Evolutionary conservation across 2,888 invertebrate species (phyloP).

Genomic region (Gortyna flavago): DNA sequence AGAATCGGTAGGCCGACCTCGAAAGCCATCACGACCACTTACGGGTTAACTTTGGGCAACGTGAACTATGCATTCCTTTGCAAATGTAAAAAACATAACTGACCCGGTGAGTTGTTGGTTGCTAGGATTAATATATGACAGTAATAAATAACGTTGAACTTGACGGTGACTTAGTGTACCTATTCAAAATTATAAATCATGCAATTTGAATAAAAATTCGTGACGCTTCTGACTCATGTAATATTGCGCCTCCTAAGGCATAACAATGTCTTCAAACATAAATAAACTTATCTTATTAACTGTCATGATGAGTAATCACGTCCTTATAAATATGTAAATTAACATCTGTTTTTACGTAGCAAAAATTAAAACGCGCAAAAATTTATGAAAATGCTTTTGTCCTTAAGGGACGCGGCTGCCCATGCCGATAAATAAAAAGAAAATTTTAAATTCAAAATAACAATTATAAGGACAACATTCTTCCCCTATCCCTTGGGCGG

Average conservation of each 20-base stretch:
- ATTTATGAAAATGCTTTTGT: conserved; percentile 63
- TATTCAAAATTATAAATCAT: conserved; percentile 39
- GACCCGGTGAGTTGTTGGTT: conserved; percentile 34
- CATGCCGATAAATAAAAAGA: conserved; percentile 73
- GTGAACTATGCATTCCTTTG: conserved; percentile 73
- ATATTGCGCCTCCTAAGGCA: conserved; percentile 13
- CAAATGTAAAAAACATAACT: conserved; percentile 58
- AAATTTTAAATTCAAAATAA: conserved; percentile 85
- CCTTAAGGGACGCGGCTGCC: conserved; percentile 64
- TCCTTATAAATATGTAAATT: conserved; percentile 63
- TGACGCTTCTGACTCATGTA: conserved; percentile 24
- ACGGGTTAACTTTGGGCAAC: conserved; percentile 80
- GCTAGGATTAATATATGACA: conserved; percentile 27
- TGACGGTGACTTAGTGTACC: conserved; percentile 35
- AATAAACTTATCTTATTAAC: conserved; percentile 57
- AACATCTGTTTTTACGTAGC: conserved; percentile 53
- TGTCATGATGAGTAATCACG: conserved; percentile 55
- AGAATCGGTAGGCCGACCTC: conserved; percentile 87
- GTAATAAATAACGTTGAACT: conserved; percentile 39
- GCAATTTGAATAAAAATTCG: conserved; percentile 42
- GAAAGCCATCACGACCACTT: conserved; percentile 80
- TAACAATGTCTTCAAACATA: conserved; percentile 35
- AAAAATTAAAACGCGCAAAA: conserved; percentile 66
- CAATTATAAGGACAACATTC: conserved; percentile 87
- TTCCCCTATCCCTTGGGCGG: conserved; percentile 86